Conservation (phyloP, 1,140 invertebrate species). For the Drosophila cardini region DNA sequence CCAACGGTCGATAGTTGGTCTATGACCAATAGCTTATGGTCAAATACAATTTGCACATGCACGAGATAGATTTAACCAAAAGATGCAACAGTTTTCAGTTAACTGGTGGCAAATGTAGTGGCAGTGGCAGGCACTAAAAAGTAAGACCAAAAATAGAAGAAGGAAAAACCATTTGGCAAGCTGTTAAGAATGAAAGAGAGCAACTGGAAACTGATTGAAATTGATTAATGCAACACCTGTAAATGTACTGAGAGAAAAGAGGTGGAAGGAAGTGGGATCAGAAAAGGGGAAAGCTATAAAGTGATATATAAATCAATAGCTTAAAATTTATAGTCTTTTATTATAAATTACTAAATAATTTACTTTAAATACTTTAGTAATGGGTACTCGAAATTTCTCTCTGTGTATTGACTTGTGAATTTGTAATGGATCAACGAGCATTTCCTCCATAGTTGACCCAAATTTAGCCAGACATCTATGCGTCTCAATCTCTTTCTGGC, state of each 20-base stretch:
- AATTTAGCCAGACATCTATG: constrained; percentile 30
- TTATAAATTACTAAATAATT: background rate
- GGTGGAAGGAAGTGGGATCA: too few species aligned
- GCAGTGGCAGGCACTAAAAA: constrained; percentile 18
- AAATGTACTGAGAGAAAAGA: constrained; percentile 18
- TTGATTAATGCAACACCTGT: constrained; percentile 57
- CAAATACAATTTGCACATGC: constrained; percentile 13
- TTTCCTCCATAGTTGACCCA: constrained; percentile 45
- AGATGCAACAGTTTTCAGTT: constrained; percentile 28
- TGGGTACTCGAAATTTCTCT: background rate
- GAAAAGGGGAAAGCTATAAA: too few species aligned
- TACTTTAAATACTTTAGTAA: background rate
- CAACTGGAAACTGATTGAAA: constrained; percentile 46
- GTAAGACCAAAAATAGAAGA: background rate
- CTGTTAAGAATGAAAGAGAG: constrained; percentile 10
- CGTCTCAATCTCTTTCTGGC: background rate
- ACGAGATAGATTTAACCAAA: constrained; percentile 9
- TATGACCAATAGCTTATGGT: background rate
- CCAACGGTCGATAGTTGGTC: background rate
- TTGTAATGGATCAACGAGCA: constrained; percentile 33
- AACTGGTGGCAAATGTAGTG: background rate
- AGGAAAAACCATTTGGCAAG: constrained; percentile 24
- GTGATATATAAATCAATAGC: too few species aligned
- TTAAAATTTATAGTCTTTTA: too few species aligned
- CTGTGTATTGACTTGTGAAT: constrained; percentile 20